These are phyloP conservation scores for Dione vanillae DNA, from an alignment of 2,888 invertebrate genomes.

Conservation along the genomic window DNA sequence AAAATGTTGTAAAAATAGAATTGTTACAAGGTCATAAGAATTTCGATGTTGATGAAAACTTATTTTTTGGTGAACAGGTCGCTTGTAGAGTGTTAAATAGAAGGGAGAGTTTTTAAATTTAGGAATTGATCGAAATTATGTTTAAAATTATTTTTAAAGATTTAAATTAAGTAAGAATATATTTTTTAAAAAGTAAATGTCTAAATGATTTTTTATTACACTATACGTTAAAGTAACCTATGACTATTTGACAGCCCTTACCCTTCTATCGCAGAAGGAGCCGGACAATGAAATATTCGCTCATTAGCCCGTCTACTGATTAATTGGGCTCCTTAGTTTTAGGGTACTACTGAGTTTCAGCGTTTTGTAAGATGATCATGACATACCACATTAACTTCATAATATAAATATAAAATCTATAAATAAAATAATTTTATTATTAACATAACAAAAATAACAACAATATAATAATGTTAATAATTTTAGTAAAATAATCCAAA, in stretches of 20 bases:
- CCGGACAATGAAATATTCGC: slow-evolving; percentile 83
- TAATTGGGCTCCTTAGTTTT: slow-evolving; percentile 79
- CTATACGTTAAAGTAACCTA: slow-evolving; percentile 49
- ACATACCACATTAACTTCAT: background rate
- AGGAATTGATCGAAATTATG: no score
- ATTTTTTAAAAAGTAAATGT: background rate
- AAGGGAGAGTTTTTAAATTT: no score
- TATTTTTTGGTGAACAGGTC: no score
- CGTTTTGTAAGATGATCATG: slow-evolving; percentile 43
- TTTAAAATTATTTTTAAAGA: no score
- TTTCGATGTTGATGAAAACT: no score
- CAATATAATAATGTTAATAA: no score
- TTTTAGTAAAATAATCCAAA: no score
- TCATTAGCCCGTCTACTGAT: slow-evolving; percentile 82
- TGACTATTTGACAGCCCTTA: slow-evolving; percentile 68
- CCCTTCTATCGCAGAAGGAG: slow-evolving; percentile 71
- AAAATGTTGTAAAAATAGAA: no score
- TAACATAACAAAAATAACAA: background rate
- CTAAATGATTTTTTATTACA: slow-evolving; percentile 26
- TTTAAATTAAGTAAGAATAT: no score
- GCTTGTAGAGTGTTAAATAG: no score
- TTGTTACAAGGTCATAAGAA: no score
- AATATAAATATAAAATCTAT: no score
- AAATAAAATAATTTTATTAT: background rate
- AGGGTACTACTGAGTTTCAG: slow-evolving; percentile 51